Percentiles rank a stretch among this genome's conserved stretches.
Conservation (phyloP, 2,113 vertebrate genomes). For the Pituophis catenifer region DNA sequence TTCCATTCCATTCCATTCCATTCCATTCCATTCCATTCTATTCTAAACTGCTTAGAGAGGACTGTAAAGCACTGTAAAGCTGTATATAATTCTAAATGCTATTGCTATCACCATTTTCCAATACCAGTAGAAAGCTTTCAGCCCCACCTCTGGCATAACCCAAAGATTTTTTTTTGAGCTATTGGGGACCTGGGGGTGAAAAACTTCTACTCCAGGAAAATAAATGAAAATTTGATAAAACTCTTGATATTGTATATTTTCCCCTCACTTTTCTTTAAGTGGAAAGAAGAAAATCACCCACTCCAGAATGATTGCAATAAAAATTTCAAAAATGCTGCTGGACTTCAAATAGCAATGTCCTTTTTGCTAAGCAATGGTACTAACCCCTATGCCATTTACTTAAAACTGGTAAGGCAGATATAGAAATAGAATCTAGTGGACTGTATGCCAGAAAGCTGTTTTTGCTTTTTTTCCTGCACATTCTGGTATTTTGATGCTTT, state of each 20-base stretch:
- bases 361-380: background rate
- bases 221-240: background rate
- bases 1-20: no score
- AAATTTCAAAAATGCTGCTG: background rate
- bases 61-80: no score
- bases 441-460: background rate
- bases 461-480: background rate
- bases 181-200: background rate
- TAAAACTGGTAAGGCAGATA: background rate
- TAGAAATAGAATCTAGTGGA: background rate
- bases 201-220: background rate
- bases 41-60: no score
- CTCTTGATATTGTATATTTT: background rate
- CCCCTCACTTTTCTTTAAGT: background rate
- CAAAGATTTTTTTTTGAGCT: background rate
- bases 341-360: background rate
- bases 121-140: background rate
- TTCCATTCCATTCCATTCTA: no score
- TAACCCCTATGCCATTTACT: background rate
- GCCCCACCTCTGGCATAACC: background rate
- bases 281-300: background rate
- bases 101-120: background rate
- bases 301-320: background rate
- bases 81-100: no score
- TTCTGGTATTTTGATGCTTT: background rate